Evolutionary conservation across 2,888 invertebrate genomes (phyloP), one percentile per base, ranked within the genome.

Genomic region (Limnephilus rhombicus): DNA sequence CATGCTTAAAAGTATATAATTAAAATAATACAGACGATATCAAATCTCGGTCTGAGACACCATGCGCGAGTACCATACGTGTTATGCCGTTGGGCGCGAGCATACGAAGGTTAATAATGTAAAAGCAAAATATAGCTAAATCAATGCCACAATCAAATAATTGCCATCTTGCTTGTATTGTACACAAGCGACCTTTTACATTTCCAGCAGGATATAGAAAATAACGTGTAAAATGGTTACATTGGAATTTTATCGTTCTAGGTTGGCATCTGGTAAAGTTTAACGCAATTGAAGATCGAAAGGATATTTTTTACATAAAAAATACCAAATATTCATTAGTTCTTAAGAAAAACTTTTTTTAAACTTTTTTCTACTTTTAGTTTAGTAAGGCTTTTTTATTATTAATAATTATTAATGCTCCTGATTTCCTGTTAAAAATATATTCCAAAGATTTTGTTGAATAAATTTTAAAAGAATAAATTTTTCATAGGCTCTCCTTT

Each of bases 401-500:
- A 41, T 13, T 12, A 2, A 41, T 9, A 41, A 7, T 9, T 41
- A 49, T 37, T 49, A 11, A 24, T 83, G 37, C 24, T 83, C 24
- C 34, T 37, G 37, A 9, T 68, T 83, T 31, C 9, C 24, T 85
- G 45, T 13, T 86, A 53, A 86, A 86, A 49, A 86, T 29, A 45
- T 29, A 13, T 53, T 49, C 15, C n/a, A 13, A 87, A 31, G 18
- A 53, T 31, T 87, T 53, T 87, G n/a, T 87, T 83, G 83, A 87
- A 68, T 85, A 85, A 80, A 68, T 86, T 88, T 91, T 88, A 88
- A 91, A 91, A 86, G 88, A 91, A 89, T 89, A 90, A 89, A 90
- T 93, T 91, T 93, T 93, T 88, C 93, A 88, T 93, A 93, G 93
- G 93, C 93, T 93, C 92, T 93, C 93, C 93, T 92, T 93, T 92